These are phyloP conservation scores for Oreochromis niloticus DNA, from an alignment of 2,113 vertebrate genomes.

Conservation along the genomic window DNA sequence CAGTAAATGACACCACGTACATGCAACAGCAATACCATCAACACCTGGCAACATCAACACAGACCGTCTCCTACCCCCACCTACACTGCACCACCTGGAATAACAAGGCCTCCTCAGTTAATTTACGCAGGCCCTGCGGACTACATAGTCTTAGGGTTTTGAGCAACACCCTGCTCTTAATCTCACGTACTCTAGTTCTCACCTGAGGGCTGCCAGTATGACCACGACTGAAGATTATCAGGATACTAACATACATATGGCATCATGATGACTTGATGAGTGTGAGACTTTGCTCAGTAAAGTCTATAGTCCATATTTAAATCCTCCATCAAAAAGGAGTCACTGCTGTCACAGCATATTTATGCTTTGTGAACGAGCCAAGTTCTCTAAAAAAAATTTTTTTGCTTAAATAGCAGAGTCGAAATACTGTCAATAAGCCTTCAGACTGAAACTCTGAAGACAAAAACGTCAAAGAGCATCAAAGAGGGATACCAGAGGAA, in stretches of 20 bases:
- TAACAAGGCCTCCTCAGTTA: constrained; percentile 25
- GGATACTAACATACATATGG: background rate
- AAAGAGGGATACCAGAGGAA: background rate
- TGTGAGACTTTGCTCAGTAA: background rate
- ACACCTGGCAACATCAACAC: constrained; percentile 19
- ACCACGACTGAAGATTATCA: background rate
- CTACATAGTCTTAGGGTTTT: background rate
- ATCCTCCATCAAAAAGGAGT: background rate
- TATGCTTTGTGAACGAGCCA: background rate
- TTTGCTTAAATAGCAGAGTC: background rate
- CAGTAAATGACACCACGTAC: background rate
- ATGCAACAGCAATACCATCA: background rate
- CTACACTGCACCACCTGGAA: constrained; percentile 39
- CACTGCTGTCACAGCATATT: background rate
- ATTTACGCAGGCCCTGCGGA: constrained; percentile 6
- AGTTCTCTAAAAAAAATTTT: background rate
- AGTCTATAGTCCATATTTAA: background rate
- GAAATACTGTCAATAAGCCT: background rate
- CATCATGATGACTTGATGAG: background rate
- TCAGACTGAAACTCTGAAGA: background rate
- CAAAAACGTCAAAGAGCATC: background rate
- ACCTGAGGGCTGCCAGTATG: background rate
- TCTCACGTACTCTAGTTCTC: background rate
- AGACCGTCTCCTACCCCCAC: background rate
- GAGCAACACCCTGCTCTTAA: background rate